Evolutionary conservation across 2,113 vertebrate genomes (phyloP), one percentile per base, ranked within the genome.

Genomic region (Leiothrix lutea): DNA sequence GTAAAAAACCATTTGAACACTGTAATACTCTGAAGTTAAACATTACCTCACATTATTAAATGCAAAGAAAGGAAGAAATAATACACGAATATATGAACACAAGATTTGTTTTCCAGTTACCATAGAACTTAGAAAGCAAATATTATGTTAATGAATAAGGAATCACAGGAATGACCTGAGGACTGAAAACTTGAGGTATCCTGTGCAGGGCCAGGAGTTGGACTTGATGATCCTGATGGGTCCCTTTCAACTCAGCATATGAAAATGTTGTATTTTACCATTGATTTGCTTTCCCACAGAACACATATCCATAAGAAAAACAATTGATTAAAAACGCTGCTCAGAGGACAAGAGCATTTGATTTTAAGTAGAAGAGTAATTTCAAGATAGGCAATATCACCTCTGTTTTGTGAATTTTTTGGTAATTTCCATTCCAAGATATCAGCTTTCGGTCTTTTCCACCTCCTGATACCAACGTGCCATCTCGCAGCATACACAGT

Each of bases 401-500:
- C 99, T 99, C 99, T 4, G 98, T 98, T 54, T 98, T 98, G 84
- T 99, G 98, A 92, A 98, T 98, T 93, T 99, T 99, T 90, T 99
- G 99, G 96, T 99, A 99, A 97, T 99, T 98, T 93, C 98, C 97
- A 80, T 99, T 98, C 99, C 99, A 99, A 48, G 99, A 99, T 83
- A 99, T 97, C 80, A 99, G 98, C 92, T 98, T 98, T 35, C 99
- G 98, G 97, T 99, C 99, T 95, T 99, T 99, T 33, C 99, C 98
- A 17, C 98, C 99, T 88, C 99, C 99, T 2, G 99, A 99, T 72
- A 99, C 98, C 90, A 99, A 94, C 0, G 99, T 99, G 85, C 99
- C 99, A 9, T 99, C 99, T 96, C 99, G 98, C 94, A 99, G 95
- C 99, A 99, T 99, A 86, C 99, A 99, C 96, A 99, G 98, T 24